Evolutionary conservation across 1,140 invertebrate genomes (phyloP).

Genomic region (Drosophila setifemur): DNA sequence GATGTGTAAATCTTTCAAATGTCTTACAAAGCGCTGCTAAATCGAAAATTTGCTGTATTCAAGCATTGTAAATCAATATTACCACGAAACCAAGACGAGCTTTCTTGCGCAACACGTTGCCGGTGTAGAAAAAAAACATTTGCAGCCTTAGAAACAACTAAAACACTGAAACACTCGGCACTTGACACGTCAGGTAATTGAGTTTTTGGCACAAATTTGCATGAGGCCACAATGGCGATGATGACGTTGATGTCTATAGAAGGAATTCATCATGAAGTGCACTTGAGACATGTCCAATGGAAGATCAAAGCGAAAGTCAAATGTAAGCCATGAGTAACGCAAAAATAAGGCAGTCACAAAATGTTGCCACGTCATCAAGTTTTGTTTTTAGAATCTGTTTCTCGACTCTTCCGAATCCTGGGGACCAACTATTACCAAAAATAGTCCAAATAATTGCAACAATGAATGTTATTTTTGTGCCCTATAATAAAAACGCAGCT

Average conservation of each 20-base stretch:
- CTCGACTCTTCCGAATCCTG: neutral
- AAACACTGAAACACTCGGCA: slow-evolving; percentile 36
- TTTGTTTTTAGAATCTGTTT: neutral
- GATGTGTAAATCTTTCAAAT: slow-evolving; percentile 26
- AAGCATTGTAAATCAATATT: slow-evolving; percentile 47
- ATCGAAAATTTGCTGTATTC: slow-evolving; percentile 20
- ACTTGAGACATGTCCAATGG: slow-evolving; percentile 44
- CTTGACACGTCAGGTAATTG: slow-evolving; percentile 49
- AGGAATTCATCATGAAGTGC: slow-evolving; percentile 40
- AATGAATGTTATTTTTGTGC: too few species aligned
- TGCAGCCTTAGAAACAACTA: slow-evolving; percentile 25
- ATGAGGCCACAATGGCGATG: slow-evolving; percentile 34
- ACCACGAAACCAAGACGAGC: neutral
- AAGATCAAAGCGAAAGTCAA: slow-evolving; percentile 55
- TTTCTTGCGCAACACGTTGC: slow-evolving; percentile 34
- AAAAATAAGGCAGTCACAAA: neutral
- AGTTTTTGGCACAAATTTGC: slow-evolving; percentile 54
- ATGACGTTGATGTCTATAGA: slow-evolving; percentile 32
- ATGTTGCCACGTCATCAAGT: neutral
- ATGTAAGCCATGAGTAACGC: slow-evolving; percentile 18
- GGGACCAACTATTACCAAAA: too few species aligned
- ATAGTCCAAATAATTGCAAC: too few species aligned
- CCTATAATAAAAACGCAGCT: too few species aligned
- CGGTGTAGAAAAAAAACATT: slow-evolving; percentile 14
- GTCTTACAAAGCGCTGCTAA: slow-evolving; percentile 33